Percentiles rank a stretch among this genome's conserved stretches.
Conservation (phyloP, 2,888 invertebrate species). For the Noctuana brunneofusca region DNA sequence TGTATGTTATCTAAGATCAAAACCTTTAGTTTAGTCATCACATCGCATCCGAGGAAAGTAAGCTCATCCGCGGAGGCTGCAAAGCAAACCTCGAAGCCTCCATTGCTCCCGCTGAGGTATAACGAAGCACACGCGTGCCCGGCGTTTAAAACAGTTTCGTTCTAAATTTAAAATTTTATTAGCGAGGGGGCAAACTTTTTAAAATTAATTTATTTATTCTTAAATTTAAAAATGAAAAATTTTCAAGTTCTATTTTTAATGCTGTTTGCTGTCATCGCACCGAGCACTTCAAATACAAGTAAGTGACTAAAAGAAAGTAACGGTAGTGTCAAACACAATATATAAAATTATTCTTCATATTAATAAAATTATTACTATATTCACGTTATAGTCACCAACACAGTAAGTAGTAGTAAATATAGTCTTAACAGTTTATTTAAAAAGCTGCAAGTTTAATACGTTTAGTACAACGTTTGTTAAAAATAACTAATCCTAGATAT, state of each 20-base stretch:
- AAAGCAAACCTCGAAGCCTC: slow-evolving; percentile 33
- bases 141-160: slow-evolving; percentile 37
- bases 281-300: slow-evolving; percentile 69
- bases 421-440: too few relatives aligned
- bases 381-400: too few relatives aligned
- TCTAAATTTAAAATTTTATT: slow-evolving; percentile 34
- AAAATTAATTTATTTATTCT: background rate
- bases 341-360: too few relatives aligned
- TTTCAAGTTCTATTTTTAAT: slow-evolving; percentile 57
- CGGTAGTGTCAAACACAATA: slow-evolving; percentile 41
- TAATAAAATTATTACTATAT: too few relatives aligned
- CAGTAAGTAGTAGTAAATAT: too few relatives aligned
- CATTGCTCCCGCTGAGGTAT: slow-evolving; percentile 66
- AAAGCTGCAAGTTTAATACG: too few relatives aligned
- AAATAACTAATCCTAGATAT: too few relatives aligned
- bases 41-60: slow-evolving; percentile 29
- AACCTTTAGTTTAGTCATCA: slow-evolving; percentile 22
- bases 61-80: slow-evolving; percentile 38
- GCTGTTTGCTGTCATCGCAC: slow-evolving; percentile 59
- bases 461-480: too few relatives aligned
- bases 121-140: slow-evolving; percentile 58
- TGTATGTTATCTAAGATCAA: slow-evolving; percentile 3
- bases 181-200: background rate
- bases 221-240: slow-evolving; percentile 56
- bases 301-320: slow-evolving; percentile 72